A percentile compares a stretch with the other conserved stretches of the same genome.
phyloP scores from a whole-genome alignment of 2,888 invertebrate species.

The Seira musarum region DNA sequence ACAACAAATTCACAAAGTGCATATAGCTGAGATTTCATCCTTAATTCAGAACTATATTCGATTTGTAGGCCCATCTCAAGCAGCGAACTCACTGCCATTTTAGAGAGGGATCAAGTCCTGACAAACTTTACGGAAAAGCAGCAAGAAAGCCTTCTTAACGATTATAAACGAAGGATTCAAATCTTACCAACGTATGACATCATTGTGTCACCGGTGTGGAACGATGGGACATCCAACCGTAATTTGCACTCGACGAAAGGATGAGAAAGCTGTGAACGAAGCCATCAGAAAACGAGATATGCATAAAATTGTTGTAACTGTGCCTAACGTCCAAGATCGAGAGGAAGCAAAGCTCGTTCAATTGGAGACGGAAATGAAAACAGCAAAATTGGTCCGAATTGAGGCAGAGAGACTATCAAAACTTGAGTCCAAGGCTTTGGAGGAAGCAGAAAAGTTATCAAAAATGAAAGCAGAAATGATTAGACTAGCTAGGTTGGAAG shows the following conservation, averaged over 20 bases:
- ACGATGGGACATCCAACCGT: background rate
- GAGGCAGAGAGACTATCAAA: background rate
- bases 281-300: no score
- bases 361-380: background rate
- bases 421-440: background rate
- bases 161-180: no score
- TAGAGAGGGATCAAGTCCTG: background rate
- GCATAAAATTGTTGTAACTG: background rate
- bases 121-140: background rate
- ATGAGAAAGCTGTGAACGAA: background rate
- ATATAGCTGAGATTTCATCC: no score
- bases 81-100: background rate
- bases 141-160: background rate
- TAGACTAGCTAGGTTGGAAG: background rate
- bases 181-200: background rate
- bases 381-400: background rate
- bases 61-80: background rate
- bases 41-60: background rate
- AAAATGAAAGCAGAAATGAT: constrained; percentile 2
- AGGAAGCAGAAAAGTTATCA: background rate
- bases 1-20: no score
- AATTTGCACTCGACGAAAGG: background rate
- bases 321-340: background rate
- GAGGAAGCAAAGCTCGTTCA: background rate
- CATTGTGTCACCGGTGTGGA: background rate